Percentiles rank a stretch among this genome's conserved stretches.
Conservation (phyloP, 2,888 invertebrate species). For the Ypsolopha sequella region DNA sequence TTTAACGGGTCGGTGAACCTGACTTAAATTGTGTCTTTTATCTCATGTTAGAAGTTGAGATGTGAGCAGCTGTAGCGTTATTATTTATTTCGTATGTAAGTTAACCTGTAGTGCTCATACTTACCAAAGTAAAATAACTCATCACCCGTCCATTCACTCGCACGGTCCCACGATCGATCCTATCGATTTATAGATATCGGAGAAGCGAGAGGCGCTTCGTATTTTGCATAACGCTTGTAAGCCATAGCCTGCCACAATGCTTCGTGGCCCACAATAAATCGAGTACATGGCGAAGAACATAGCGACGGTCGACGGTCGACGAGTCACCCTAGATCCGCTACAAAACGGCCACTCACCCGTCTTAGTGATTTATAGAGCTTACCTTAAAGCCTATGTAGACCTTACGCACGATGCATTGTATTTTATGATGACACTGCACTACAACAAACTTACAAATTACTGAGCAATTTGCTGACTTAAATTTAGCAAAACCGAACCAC, state of each 20-base stretch:
- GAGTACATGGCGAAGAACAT: constrained; percentile 21
- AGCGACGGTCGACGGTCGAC: constrained; percentile 10
- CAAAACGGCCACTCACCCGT: background rate
- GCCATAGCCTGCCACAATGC: constrained; percentile 29
- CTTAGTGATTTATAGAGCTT: background rate
- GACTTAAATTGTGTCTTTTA: too few species aligned
- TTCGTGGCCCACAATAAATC: constrained; percentile 37
- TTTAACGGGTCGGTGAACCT: too few species aligned
- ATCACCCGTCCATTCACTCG: constrained; percentile 53
- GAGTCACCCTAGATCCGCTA: constrained; percentile 3
- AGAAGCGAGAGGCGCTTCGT: constrained; percentile 60
- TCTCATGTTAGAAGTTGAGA: too few species aligned
- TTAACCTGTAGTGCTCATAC: too few species aligned
- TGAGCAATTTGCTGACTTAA: too few species aligned
- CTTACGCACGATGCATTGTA: too few species aligned
- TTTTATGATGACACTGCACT: background rate
- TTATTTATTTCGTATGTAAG: too few species aligned
- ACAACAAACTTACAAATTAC: too few species aligned
- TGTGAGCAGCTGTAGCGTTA: too few species aligned
- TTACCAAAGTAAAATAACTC: constrained; percentile 29
- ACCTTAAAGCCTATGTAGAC: background rate
- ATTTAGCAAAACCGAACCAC: background rate
- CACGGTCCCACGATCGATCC: constrained; percentile 58
- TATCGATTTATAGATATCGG: constrained; percentile 57
- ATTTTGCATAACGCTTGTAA: constrained; percentile 62